phyloP scores from a whole-genome alignment of 2,113 vertebrate species.

The Gymnorhina tibicen region DNA sequence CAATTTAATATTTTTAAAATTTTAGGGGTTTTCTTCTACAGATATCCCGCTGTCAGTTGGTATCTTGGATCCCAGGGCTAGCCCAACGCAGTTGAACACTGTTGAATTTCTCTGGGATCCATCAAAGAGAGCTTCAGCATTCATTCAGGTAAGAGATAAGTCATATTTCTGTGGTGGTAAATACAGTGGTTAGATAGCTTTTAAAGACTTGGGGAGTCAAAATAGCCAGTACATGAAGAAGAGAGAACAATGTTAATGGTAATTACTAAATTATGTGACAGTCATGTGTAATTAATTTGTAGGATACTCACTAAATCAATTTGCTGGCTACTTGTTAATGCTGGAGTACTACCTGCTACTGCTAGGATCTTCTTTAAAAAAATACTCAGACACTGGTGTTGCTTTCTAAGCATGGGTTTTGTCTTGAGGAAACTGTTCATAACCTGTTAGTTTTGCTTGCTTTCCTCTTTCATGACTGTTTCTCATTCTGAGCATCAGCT shows the following conservation, averaged over 20 bases:
- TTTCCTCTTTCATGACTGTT: not conserved
- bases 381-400: not conserved
- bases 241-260: not conserved
- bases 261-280: not conserved
- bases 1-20: conserved; percentile 74
- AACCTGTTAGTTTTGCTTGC: not conserved
- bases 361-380: not conserved
- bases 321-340: not conserved
- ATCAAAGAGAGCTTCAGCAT: conserved; percentile 83
- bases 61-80: conserved; percentile 85
- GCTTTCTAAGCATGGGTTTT: not conserved
- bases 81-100: conserved; percentile 88
- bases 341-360: not conserved
- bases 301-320: not conserved
- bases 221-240: not conserved
- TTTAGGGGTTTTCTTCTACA: conserved; percentile 77
- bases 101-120: conserved; percentile 96
- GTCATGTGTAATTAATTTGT: not conserved
- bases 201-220: not conserved
- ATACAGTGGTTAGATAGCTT: not conserved
- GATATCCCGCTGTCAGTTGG: conserved; percentile 92
- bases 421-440: not conserved
- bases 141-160: conserved; percentile 84
- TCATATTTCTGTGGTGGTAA: not conserved
- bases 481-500: not conserved